Conservation (phyloP, 2,888 invertebrate genomes). For the Sturmia bella region DNA sequence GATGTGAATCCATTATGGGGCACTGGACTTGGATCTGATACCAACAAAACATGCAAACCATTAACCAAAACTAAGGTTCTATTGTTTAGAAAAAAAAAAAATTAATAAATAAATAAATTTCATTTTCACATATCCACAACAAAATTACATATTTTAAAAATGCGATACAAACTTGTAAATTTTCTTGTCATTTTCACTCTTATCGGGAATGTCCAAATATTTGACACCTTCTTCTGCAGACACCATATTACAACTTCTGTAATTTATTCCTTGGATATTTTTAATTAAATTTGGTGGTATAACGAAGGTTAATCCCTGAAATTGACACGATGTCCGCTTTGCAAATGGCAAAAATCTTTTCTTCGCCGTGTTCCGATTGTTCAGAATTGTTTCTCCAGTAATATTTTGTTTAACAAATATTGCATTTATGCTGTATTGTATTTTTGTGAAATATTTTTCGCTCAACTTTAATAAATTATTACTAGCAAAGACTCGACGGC, state of each 20-base stretch:
- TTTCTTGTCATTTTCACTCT: conserved; percentile 90
- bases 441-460: neutral
- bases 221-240: conserved; percentile 70
- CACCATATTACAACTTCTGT: conserved; percentile 37
- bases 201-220: conserved; percentile 84
- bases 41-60: conserved; percentile 87
- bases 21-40: conserved; percentile 84
- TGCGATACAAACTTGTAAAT: conserved; percentile 85
- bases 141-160: neutral
- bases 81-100: conserved; percentile 30
- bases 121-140: neutral
- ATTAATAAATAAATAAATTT: neutral
- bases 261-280: neutral
- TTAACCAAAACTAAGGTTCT: conserved; percentile 87
- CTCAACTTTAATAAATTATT: neutral
- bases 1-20: conserved; percentile 78
- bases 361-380: neutral
- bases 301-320: neutral
- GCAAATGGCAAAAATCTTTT: neutral
- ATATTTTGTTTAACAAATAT: neutral
- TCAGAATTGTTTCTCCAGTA: conserved; percentile 1
- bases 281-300: neutral
- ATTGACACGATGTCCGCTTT: conserved; percentile 20
- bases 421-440: neutral
- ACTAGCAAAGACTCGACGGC: neutral